Evolutionary conservation across 2,888 invertebrate species (phyloP), one percentile per base, ranked within the genome.

Genomic region (Parnassius mnemosyne): DNA sequence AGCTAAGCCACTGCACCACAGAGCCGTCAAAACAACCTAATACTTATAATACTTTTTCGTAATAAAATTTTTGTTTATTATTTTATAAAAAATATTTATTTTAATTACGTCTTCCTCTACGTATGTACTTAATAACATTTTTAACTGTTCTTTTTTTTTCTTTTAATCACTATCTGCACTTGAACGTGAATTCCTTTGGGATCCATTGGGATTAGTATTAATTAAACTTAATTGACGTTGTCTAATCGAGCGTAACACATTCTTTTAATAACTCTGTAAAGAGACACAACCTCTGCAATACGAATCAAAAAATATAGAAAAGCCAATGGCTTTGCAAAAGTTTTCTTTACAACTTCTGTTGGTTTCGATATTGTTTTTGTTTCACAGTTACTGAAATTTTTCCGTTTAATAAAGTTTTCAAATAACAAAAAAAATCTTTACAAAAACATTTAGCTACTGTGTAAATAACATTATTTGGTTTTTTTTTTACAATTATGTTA

Each of bases 191-290:
- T 63, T 63, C 60, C 56, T 50, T 46, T 12, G 16, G 43, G 43
- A 13, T 63, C 60, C 56, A 44, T 46, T 12, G 16, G 43, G 43
- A 13, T 56, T 60, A 60, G 51, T 51, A 43, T 60, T 60, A 60
- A 63, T 63, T 63, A 56, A 60, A 56, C 20, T 16, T 63, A 59
- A 63, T 63, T 59, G 63, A 46, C 10, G 59, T 46, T 34, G 53
- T 56, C 63, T 63, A 63, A 56, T 49, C 47, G 47, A 56, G 34
- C 46, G 46, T 55, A 42, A 59, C 47, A 11, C 46, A 53, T 43
- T 3, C 25, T 49, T 47, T 13, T 46, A 55, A 62, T 42, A 56
- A 61, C 43, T 46, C 12, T 43, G 12, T 53, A 10, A 10, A 43
- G n/a, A 10, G 12, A 49, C 43, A 59, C 12, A 60, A 11, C 25